phyloP scores from a whole-genome alignment of 2,113 vertebrate species.

The Rhinolophus ferrumequinum region DNA sequence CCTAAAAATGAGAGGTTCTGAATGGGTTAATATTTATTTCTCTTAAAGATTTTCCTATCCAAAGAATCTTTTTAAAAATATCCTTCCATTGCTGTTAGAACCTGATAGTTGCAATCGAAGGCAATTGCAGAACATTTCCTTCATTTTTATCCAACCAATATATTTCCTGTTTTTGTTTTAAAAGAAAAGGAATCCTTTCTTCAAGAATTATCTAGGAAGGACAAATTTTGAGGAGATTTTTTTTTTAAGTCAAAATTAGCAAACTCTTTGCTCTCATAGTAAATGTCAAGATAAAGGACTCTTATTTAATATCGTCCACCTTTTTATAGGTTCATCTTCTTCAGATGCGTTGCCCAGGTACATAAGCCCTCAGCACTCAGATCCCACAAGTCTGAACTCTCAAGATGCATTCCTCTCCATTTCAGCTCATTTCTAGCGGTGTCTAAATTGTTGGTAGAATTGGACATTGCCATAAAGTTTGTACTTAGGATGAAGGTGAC shows the following conservation, averaged over 20 bases:
- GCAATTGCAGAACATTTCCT: neutral
- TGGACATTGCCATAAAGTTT: neutral
- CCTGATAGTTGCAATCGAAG: neutral
- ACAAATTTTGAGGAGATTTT: neutral
- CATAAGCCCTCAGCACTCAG: neutral
- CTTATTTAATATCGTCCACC: neutral
- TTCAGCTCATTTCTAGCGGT: neutral
- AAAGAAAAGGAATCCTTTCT: neutral
- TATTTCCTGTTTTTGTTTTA: neutral
- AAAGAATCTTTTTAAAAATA: neutral
- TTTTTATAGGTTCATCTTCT: neutral
- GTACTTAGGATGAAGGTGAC: neutral
- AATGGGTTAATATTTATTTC: neutral
- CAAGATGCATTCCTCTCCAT: neutral
- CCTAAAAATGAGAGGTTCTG: neutral
- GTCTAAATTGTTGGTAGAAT: neutral
- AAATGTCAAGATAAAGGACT: neutral
- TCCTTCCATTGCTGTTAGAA: neutral
- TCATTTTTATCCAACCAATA: neutral
- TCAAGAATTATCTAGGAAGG: neutral
- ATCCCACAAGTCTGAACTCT: neutral
- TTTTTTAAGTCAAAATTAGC: neutral
- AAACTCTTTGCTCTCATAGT: neutral
- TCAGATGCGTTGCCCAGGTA: neutral
- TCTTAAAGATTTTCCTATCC: neutral